These are phyloP conservation scores for Pachyrhynchus sulphureomaculatus DNA, from an alignment of 1,140 invertebrate species.

Conservation along the genomic window DNA sequence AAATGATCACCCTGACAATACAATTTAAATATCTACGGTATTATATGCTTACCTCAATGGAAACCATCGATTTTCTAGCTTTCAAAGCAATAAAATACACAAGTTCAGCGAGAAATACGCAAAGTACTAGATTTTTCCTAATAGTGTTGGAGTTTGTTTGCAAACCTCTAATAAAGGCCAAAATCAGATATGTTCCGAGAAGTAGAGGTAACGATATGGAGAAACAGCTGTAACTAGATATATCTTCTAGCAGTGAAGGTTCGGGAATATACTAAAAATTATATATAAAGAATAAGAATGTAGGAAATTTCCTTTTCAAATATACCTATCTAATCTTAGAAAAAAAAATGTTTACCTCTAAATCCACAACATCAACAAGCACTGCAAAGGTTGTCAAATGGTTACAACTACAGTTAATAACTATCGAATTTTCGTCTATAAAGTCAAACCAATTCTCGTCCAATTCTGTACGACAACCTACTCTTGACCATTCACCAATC, in stretches of 20 bases:
- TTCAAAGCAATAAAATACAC: slow-evolving; percentile 87
- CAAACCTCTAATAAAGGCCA: slow-evolving; percentile 74
- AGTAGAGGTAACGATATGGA: slow-evolving; percentile 80
- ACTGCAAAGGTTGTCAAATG: slow-evolving; percentile 91
- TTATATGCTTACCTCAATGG: slow-evolving; percentile 70
- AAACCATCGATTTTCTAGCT: slow-evolving; percentile 69
- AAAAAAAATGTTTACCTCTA: slow-evolving; percentile 62
- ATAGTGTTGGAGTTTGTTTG: slow-evolving; percentile 93
- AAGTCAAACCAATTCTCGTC: slow-evolving; percentile 60
- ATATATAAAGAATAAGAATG: neutral
- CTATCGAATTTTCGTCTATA: slow-evolving; percentile 49
- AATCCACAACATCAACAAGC: slow-evolving; percentile 86
- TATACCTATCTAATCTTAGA: slow-evolving; percentile 8
- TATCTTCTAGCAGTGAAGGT: slow-evolving; percentile 78
- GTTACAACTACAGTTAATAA: slow-evolving; percentile 94
- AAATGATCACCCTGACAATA: too few species aligned
- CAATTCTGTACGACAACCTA: slow-evolving; percentile 83
- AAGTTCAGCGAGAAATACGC: slow-evolving; percentile 81
- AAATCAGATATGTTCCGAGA: slow-evolving; percentile 69
- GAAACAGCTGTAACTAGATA: slow-evolving; percentile 87
- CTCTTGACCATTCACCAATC: slow-evolving; percentile 81
- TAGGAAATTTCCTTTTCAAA: neutral
- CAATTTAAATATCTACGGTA: too few species aligned
- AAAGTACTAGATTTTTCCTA: slow-evolving; percentile 88
- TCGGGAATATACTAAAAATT: slow-evolving; percentile 72